Evolutionary conservation across 2,113 vertebrate genomes (phyloP).

Genomic region (Entosphenus tridentatus): DNA sequence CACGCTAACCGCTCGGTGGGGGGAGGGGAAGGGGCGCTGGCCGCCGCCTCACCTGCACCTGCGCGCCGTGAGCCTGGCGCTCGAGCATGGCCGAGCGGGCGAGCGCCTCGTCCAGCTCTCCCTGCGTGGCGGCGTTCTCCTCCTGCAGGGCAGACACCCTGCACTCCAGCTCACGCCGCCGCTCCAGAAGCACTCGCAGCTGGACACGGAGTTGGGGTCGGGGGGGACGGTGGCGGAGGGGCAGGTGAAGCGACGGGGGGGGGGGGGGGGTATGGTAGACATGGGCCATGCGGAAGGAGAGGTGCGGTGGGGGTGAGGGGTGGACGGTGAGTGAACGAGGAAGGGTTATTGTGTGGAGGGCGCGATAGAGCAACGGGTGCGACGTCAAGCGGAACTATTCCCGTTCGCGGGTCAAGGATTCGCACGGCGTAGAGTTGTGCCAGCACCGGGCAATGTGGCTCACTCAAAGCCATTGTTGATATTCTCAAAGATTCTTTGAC

Average conservation of each 20-base stretch:
- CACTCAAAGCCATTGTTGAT: too few relatives aligned
- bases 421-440: too few relatives aligned
- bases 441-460: too few relatives aligned
- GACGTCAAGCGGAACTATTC: background rate
- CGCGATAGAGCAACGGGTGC: slow-evolving; percentile 7
- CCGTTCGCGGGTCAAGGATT: too few relatives aligned
- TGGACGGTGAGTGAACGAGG: background rate
- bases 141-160: slow-evolving; percentile 48
- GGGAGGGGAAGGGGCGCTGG: too few relatives aligned
- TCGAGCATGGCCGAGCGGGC: slow-evolving; percentile 60
- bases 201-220: slow-evolving; percentile 15
- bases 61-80: slow-evolving; percentile 61
- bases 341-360: slow-evolving; percentile 9
- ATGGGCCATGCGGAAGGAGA: background rate
- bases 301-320: slow-evolving; percentile 4
- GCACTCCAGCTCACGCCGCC: slow-evolving; percentile 65
- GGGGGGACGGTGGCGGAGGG: background rate
- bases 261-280: background rate
- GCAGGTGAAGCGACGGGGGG: too few relatives aligned
- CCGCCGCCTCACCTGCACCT: slow-evolving; percentile 42
- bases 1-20: background rate
- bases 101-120: slow-evolving; percentile 51
- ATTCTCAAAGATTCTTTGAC: too few relatives aligned
- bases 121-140: slow-evolving; percentile 70
- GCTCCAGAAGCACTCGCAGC: slow-evolving; percentile 88